A percentile compares a stretch with the other conserved stretches of the same genome.
These are phyloP conservation scores for Zhengitettix transpicula DNA, from an alignment of 2,888 invertebrate species.

Conservation along the genomic window DNA sequence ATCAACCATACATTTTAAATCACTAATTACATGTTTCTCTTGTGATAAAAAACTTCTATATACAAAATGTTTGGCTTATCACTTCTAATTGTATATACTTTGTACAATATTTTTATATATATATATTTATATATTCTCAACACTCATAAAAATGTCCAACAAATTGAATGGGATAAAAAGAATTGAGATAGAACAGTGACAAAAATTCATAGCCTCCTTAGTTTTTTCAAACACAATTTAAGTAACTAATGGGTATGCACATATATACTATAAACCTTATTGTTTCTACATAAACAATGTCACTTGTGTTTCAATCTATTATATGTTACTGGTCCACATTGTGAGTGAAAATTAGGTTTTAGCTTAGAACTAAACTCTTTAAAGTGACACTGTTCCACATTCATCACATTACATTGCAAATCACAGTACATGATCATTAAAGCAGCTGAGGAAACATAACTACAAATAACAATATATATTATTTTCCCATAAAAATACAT, in stretches of 20 bases:
- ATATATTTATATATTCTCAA: constrained; percentile 2
- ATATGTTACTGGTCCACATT: too few relatives aligned
- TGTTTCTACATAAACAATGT: too few relatives aligned
- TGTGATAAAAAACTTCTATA: background rate
- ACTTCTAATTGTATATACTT: background rate
- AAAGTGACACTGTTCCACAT: too few relatives aligned
- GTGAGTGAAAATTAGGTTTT: too few relatives aligned
- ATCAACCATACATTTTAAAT: constrained; percentile 1
- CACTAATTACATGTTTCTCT: constrained; percentile 5
- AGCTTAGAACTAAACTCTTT: too few relatives aligned
- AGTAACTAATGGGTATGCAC: background rate
- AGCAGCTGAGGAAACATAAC: too few relatives aligned
- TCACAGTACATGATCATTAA: too few relatives aligned
- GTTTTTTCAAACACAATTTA: background rate
- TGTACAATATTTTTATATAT: background rate
- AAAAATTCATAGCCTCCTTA: background rate
- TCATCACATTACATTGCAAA: too few relatives aligned
- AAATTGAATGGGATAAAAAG: background rate
- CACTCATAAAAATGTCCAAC: constrained; percentile 1
- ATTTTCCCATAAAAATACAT: too few relatives aligned
- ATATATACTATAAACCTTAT: too few relatives aligned
- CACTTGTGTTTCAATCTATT: too few relatives aligned
- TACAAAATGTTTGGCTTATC: background rate
- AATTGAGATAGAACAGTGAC: background rate
- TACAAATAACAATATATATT: too few relatives aligned